Conservation (phyloP, 2,113 vertebrate species). For the Channa argus region DNA sequence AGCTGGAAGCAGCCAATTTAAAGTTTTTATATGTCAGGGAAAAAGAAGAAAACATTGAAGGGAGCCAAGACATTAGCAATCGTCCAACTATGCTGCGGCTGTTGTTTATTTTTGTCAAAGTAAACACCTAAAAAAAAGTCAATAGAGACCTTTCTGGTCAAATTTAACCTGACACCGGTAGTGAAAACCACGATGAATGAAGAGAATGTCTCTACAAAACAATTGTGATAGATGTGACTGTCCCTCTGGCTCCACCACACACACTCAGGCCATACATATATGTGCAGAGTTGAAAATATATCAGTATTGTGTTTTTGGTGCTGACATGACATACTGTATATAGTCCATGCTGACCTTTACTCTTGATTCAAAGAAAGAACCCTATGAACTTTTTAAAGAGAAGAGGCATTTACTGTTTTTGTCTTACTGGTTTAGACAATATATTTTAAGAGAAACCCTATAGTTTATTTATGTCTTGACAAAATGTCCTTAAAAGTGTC, state of each 20-base stretch:
- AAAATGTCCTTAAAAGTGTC: constrained; percentile 71
- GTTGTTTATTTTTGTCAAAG: constrained; percentile 81
- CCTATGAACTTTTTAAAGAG: constrained; percentile 65
- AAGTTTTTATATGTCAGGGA: constrained; percentile 72
- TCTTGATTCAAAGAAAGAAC: constrained; percentile 60
- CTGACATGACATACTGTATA: constrained; percentile 70
- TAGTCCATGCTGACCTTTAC: constrained; percentile 58
- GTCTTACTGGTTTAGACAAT: constrained; percentile 84
- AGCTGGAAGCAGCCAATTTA: constrained; percentile 59
- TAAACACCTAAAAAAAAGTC: constrained; percentile 81
- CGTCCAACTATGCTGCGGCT: constrained; percentile 77
- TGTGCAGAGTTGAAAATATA: constrained; percentile 24
- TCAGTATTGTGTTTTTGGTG: constrained; percentile 66
- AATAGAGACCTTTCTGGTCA: constrained; percentile 63
- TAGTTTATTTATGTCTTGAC: constrained; percentile 78
- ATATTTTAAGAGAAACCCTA: constrained; percentile 67
- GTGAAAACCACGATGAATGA: constrained; percentile 76
- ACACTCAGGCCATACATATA: constrained; percentile 50
- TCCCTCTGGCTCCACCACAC: constrained; percentile 62
- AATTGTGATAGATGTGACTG: constrained; percentile 69
- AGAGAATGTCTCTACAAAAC: constrained; percentile 71
- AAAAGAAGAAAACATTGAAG: constrained; percentile 65
- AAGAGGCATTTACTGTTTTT: constrained; percentile 76
- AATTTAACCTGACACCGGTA: constrained; percentile 71
- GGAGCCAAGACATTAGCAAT: constrained; percentile 67